Percentiles rank a stretch among this genome's conserved stretches.
phyloP scores from a whole-genome alignment of 2,113 vertebrate species.

The Actenoides lindsayi region DNA sequence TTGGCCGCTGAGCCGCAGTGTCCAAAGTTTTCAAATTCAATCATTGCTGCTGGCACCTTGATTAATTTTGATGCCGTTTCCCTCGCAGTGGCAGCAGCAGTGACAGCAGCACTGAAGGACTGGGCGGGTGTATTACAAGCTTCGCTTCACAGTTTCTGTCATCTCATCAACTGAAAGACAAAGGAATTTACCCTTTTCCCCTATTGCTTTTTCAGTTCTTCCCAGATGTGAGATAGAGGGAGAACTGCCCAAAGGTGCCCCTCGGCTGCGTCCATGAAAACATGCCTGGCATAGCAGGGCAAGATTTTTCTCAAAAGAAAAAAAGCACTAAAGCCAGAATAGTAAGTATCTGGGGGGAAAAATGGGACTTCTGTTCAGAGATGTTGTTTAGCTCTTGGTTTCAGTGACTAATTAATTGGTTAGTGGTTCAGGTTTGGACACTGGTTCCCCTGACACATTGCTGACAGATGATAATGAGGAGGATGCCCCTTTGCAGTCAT shows the following conservation, averaged over 20 bases:
- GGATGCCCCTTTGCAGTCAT: neutral
- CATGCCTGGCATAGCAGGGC: neutral
- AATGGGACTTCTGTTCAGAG: neutral
- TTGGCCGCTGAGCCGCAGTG: constrained; percentile 30
- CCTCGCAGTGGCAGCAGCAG: neutral
- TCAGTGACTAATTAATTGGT: neutral
- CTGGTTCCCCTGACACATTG: neutral
- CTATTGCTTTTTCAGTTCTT: neutral
- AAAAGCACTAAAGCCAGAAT: neutral
- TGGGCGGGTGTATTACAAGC: neutral
- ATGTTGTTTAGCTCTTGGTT: neutral
- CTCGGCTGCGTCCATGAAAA: neutral
- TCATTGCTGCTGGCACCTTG: constrained; percentile 4
- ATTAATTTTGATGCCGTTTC: constrained; percentile 17
- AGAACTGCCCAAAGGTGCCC: neutral
- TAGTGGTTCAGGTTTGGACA: neutral
- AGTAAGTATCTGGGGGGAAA: neutral
- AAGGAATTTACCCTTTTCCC: neutral
- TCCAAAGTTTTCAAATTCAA: constrained; percentile 44
- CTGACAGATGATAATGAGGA: neutral
- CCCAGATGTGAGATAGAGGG: neutral
- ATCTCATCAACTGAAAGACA: neutral
- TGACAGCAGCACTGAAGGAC: neutral
- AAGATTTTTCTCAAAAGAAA: neutral
- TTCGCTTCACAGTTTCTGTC: neutral